Base-by-base conservation (phyloP, 2,797 vertebrate species). In the Hipposideros larvatus region DNA sequence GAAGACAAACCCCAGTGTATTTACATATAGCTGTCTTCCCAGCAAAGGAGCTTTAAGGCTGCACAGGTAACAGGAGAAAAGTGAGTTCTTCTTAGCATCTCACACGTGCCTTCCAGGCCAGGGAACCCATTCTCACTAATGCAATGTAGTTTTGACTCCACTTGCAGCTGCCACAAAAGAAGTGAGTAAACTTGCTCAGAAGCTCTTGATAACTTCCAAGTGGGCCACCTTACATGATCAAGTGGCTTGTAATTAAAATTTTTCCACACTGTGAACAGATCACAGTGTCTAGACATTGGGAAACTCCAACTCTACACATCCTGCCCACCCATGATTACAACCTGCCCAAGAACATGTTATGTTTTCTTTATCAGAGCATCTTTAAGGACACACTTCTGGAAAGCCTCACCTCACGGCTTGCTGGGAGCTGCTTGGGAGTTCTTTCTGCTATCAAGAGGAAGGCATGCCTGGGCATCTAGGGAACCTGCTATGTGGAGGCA, bases 181-280 rank as follows among this genome's bases (percentile, higher is more conserved):
- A 78, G 63, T 26, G 31, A 89, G 78, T 77, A 66, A 84, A 75
- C 51, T 75, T 82, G 73, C 70, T 90, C 37, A 80, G 92, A 65
- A 24, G 61, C 46, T 83, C 83, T 48, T 59, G 5, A 43, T 89
- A 82, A 77, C 21, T 85, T 94, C 68, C 34, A 94, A 80, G 48
- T 71, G 87, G 92, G 48, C 96, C 82, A 80, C 48, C 55, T 96
- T 91, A 86, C 37, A 77, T 28, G 31, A 1, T 43, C 63, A 90
- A 95, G 87, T 37, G 57, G 55, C n/a, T 89, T 89, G 61, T 82
- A 96, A 95, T 97, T 96, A 97, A 82, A 89, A 91, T 91, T 48
- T 86, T 96, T 96, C 68, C 51, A 78, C 96, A 79, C 73, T 73
- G 43, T 68, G 77, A 95, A 46, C 13, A 92, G 73, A 96, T 53